Base-by-base conservation (phyloP, 2,113 vertebrate species). In the Cyphomyrus plagiostoma region DNA sequence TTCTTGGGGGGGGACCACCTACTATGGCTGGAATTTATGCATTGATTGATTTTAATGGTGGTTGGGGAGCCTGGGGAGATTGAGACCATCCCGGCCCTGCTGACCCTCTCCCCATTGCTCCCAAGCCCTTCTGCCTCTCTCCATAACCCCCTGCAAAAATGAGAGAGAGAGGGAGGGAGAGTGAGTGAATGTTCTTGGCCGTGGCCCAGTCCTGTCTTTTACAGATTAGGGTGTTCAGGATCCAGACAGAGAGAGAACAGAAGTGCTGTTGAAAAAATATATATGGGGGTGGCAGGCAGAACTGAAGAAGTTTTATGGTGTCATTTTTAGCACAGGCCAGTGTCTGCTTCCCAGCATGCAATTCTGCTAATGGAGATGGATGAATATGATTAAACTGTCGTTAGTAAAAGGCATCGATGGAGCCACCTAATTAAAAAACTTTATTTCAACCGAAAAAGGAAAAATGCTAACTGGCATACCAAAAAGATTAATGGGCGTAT, bases 281-380 rank as follows among this genome's bases (percentile, higher is more conserved):
- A 42, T 80, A 80, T 80, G n/a, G 42, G 62, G 30, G 26, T 50
- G 87, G n/a, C 46, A 52, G 15, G 11, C 62, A 84, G 19, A 52
- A 77, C 26, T 46, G 56, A 53, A 39, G 53, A 53, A 58, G 30
- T 62, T 62, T 66, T 45, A 42, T 88, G 52, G 87, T 42, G 80
- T 84, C 30, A 84, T 56, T 86, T 66, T 89, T 86, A 62, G 77
- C 74, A 83, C 70, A 83, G 66, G 74, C 88, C 89, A 0, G 30
- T 66, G 89, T 92, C 89, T 84, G 35, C 50, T 87, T 82, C 46
- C 88, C 84, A 92, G 92, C 87, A 66, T n/a, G 77, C 91, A 23
- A 89, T 85, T 90, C 80, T 49, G 35, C 88, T 93, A 94, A 93
- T 92, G 90, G 91, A 94, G 92, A 94, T 62, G 15, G 84, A 94